phyloP scores from a whole-genome alignment of 2,797 vertebrate species.

The Perodicticus potto region DNA sequence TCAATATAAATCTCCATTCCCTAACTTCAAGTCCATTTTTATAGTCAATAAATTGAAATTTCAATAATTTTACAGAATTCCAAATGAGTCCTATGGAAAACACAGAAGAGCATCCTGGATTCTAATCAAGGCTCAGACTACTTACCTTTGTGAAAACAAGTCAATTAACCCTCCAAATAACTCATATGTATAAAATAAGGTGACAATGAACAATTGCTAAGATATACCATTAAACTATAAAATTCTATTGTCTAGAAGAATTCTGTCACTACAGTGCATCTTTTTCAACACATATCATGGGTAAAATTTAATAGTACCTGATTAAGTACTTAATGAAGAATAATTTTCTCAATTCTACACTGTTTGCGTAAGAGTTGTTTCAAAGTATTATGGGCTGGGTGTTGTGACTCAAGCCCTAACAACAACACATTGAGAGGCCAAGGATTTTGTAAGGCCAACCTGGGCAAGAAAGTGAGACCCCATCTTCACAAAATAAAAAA shows the following conservation, averaged over 20 bases:
- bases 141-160: background rate
- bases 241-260: background rate
- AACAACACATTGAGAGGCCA: background rate
- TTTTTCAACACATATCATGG: background rate
- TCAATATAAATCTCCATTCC: background rate
- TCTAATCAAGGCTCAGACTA: background rate
- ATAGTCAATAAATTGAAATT: background rate
- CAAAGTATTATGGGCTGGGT: background rate
- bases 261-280: background rate
- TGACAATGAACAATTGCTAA: background rate
- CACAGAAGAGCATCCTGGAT: background rate
- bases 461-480: background rate
- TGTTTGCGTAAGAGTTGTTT: background rate
- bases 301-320: background rate
- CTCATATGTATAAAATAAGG: background rate
- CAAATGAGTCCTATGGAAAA: background rate
- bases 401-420: background rate
- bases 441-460: background rate
- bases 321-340: background rate
- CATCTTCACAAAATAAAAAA: no score
- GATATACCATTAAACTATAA: background rate
- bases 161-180: conserved; percentile 30
- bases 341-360: background rate
- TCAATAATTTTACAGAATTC: background rate
- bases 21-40: background rate